These are phyloP conservation scores for Propsilocerus akamusi DNA, from an alignment of 1,140 invertebrate species.

Conservation along the genomic window DNA sequence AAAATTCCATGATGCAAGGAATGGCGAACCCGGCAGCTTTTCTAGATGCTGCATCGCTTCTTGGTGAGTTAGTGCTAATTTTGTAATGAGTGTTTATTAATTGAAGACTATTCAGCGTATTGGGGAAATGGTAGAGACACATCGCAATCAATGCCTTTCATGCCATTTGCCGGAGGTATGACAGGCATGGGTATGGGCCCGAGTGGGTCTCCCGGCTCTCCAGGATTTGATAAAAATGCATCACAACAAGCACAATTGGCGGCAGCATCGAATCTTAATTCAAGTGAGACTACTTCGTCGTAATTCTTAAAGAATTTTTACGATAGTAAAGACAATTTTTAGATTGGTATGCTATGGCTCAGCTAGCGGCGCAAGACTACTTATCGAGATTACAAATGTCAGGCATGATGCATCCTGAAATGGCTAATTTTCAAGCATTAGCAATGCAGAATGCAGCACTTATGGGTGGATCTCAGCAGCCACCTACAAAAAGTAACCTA, in stretches of 20 bases:
- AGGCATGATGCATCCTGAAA: conserved; percentile 34
- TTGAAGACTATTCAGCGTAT: conserved; percentile 34
- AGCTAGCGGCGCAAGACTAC: conserved; percentile 69
- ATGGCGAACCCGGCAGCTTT: conserved; percentile 28
- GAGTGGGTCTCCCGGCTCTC: conserved; percentile 10
- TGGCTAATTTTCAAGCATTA: conserved; percentile 15
- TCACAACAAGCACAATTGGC: neutral
- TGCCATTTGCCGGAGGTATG: conserved; percentile 10
- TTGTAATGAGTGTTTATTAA: neutral
- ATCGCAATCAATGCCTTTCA: conserved; percentile 18
- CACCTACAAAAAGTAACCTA: conserved; percentile 25
- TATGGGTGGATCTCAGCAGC: conserved; percentile 19
- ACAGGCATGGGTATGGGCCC: conserved; percentile 17
- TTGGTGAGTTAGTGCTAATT: conserved; percentile 26
- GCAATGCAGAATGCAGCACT: conserved; percentile 11
- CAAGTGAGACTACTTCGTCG: neutral
- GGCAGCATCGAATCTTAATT: neutral
- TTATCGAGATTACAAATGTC: conserved; percentile 58
- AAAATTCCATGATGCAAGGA: conserved; percentile 4
- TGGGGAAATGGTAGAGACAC: conserved; percentile 39
- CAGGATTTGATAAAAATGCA: conserved; percentile 4
- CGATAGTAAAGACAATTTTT: conserved; percentile 12
- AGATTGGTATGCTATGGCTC: conserved; percentile 80
- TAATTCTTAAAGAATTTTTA: conserved; percentile 5
- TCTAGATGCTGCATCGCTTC: conserved; percentile 42